phyloP scores from a whole-genome alignment of 2,888 invertebrate species.

The Caenorhabditis becei region DNA sequence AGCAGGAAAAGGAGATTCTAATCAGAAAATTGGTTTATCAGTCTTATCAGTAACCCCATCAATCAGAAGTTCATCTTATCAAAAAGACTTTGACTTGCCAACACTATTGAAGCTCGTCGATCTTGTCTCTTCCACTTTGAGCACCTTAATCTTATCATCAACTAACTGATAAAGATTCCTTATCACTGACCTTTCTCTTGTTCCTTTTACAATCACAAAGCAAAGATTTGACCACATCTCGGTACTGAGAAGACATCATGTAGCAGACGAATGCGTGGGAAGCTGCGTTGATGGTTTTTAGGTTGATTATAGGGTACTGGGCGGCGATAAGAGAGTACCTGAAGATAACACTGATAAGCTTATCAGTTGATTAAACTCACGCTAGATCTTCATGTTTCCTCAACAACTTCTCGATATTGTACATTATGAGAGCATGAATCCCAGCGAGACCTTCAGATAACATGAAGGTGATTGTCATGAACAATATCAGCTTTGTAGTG shows the following conservation, averaged over 20 bases:
- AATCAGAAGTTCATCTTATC: too few relatives aligned
- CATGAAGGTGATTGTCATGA: slow-evolving; percentile 39
- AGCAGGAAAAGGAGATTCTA: too few relatives aligned
- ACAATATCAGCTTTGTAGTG: slow-evolving; percentile 28
- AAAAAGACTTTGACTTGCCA: too few relatives aligned
- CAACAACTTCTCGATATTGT: too few relatives aligned
- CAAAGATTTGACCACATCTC: slow-evolving; percentile 7
- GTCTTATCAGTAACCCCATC: too few relatives aligned
- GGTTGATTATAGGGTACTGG: neutral
- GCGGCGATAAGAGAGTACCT: neutral
- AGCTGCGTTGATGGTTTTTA: neutral
- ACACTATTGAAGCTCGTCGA: too few relatives aligned
- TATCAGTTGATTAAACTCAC: neutral
- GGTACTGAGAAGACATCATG: slow-evolving; percentile 39
- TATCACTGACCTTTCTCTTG: neutral
- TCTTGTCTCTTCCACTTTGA: too few relatives aligned
- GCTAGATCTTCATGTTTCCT: neutral
- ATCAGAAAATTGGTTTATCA: too few relatives aligned
- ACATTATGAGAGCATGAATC: neutral
- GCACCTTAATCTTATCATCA: too few relatives aligned
- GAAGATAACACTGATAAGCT: too few relatives aligned
- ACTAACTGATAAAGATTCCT: too few relatives aligned
- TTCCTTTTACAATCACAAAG: neutral
- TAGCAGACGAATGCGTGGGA: slow-evolving; percentile 19
- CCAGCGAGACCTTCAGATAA: slow-evolving; percentile 26